phyloP scores from a whole-genome alignment of 2,113 vertebrate genomes.

The Scophthalmus maximus region DNA sequence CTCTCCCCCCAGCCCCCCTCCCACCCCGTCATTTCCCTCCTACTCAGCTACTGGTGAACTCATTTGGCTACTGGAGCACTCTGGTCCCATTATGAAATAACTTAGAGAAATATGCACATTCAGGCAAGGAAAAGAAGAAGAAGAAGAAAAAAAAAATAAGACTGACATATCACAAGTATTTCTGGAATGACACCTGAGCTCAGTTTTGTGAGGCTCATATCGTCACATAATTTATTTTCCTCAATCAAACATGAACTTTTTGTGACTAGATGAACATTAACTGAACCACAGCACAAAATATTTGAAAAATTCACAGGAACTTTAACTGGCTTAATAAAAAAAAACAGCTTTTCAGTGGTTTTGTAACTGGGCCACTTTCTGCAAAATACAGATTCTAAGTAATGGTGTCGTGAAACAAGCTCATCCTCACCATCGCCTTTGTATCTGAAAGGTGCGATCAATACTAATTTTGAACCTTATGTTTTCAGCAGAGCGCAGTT shows the following conservation, averaged over 20 bases:
- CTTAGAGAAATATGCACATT: constrained; percentile 66
- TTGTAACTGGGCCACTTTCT: neutral
- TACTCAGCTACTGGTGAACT: constrained; percentile 69
- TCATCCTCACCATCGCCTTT: constrained; percentile 32
- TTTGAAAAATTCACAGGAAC: neutral
- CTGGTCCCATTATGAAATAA: constrained; percentile 73
- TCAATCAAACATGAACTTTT: neutral
- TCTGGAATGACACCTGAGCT: constrained; percentile 34
- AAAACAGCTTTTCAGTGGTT: neutral
- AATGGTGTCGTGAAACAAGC: constrained; percentile 22
- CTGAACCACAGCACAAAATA: neutral
- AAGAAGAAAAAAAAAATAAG: neutral
- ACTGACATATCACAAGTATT: constrained; percentile 51
- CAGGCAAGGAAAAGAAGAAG: constrained; percentile 31
- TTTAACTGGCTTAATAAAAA: neutral
- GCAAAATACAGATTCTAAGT: constrained; percentile 7
- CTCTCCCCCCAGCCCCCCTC: constrained; percentile 42
- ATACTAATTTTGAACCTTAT: constrained; percentile 60
- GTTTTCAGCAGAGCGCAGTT: constrained; percentile 27
- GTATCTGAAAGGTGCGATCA: constrained; percentile 44
- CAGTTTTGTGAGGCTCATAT: neutral
- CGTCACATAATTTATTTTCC: neutral
- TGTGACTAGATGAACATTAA: neutral
- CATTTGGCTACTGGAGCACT: constrained; percentile 70
- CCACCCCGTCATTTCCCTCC: constrained; percentile 46